Base-by-base conservation (phyloP, 2,797 vertebrate species). In the Florisuga fusca region DNA sequence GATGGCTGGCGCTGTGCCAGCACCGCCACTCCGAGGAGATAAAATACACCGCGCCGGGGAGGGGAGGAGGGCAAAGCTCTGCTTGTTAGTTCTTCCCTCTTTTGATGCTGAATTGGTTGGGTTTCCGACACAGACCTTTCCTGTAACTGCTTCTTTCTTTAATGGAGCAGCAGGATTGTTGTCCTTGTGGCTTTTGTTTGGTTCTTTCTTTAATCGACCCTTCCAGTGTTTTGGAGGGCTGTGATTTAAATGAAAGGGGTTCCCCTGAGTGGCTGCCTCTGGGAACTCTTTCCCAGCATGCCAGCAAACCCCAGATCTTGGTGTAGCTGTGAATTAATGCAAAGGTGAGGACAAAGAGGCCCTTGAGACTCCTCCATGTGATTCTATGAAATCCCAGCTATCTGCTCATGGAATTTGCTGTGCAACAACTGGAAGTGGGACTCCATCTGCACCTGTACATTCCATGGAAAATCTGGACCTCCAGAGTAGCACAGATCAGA, bases 61-160 rank as follows among this genome's bases (percentile, higher is more conserved):
- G 73, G 94, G 96, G 89, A 80, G 80, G 81, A 82, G 82, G 84
- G 77, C 57, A 54, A 54, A 73, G 61, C 68, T 61, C 59, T 14
- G 58, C 90, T 93, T 72, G 53, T 88, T 87, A 61, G 94, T 90
- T 57, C 82, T 78, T 55, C 87, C 88, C 69, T 36, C 73, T 97
- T 97, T 95, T 97, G 87, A 80, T 89, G 93, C 82, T 86, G 81
- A 96, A 34, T 45, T 51, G 66, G 66, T 73, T 92, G 76, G 76
- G 25, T 76, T 95, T 72, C 67, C 0, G 2, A 46, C 50, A 12
- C 8, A 55, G 43, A 53, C 83, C 38, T 61, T 89, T 88, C 85
- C n/a, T 51, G 20, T n/a, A 41, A 41, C 12, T 20, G 57, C 29
- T 55, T 12, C 62, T 81, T 66, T 59, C 46, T 75, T 68, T 61